phyloP scores from a whole-genome alignment of 1,140 invertebrate genomes.

The Drosophila pseudoananassae region DNA sequence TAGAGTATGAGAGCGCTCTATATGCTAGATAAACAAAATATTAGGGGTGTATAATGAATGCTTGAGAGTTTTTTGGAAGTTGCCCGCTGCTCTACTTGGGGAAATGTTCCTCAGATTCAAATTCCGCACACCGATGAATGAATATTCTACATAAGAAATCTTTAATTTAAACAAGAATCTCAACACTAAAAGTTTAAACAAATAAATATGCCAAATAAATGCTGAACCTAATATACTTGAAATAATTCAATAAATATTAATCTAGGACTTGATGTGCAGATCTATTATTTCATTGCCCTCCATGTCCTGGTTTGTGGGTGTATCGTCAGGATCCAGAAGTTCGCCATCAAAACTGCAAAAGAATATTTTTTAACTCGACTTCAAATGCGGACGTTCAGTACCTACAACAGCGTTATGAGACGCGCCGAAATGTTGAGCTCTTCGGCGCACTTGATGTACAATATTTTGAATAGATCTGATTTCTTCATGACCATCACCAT shows the following conservation, averaged over 20 bases:
- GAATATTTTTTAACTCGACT: neutral
- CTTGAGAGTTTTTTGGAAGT: slow-evolving; percentile 53
- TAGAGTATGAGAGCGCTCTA: slow-evolving; percentile 37
- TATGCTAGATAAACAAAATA: slow-evolving; percentile 76
- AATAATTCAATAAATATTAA: no score
- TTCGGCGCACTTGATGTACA: slow-evolving; percentile 75
- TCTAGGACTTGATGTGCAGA: slow-evolving; percentile 21
- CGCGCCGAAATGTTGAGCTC: slow-evolving; percentile 54
- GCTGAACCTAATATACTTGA: neutral
- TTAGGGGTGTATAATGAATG: slow-evolving; percentile 63
- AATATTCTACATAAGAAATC: neutral
- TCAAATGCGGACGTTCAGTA: neutral
- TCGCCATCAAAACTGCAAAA: slow-evolving; percentile 73
- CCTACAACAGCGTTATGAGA: slow-evolving; percentile 49
- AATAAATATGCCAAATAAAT: slow-evolving; percentile 1
- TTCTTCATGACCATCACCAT: slow-evolving; percentile 58
- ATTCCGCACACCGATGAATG: neutral
- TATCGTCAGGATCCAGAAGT: slow-evolving; percentile 61
- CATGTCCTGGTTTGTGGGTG: slow-evolving; percentile 68
- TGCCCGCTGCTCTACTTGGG: slow-evolving; percentile 46
- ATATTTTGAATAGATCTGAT: slow-evolving; percentile 63
- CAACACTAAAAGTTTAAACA: neutral
- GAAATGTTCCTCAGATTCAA: slow-evolving; percentile 3
- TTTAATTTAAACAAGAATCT: neutral
- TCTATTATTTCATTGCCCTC: slow-evolving; percentile 77